These are phyloP conservation scores for Meandrusa payeni DNA, from an alignment of 2,888 invertebrate species.

Conservation along the genomic window DNA sequence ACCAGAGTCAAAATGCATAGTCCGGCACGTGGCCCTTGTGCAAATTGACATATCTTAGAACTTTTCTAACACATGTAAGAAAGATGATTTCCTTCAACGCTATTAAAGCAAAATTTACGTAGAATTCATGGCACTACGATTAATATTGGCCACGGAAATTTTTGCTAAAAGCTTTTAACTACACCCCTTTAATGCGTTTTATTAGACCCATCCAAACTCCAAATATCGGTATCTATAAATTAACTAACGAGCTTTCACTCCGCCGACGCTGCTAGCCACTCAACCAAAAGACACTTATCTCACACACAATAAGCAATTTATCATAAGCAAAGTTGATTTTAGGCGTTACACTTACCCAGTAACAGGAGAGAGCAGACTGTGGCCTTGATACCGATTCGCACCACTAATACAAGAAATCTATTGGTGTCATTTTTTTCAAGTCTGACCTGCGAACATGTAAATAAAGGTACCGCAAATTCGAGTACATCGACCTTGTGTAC, in stretches of 20 bases:
- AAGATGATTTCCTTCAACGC: too few species aligned
- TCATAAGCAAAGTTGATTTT: conserved; percentile 68
- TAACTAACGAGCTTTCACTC: conserved; percentile 62
- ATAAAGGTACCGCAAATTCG: conserved; percentile 74
- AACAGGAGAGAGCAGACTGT: conserved; percentile 66
- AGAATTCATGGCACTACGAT: too few species aligned
- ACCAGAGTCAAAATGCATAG: too few species aligned
- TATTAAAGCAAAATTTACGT: too few species aligned
- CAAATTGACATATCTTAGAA: too few species aligned
- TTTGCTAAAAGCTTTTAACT: conserved; percentile 8
- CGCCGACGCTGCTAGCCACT: conserved; percentile 71
- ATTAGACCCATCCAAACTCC: conserved; percentile 39
- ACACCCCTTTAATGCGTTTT: conserved; percentile 8
- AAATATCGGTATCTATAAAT: conserved; percentile 5
- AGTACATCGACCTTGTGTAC: conserved; percentile 73
- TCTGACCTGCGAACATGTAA: conserved; percentile 68
- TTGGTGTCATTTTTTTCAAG: conserved; percentile 72
- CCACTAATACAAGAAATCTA: conserved; percentile 48
- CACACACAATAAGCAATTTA: conserved; percentile 74
- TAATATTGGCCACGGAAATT: too few species aligned
- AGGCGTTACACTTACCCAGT: conserved; percentile 78
- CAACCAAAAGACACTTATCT: conserved; percentile 70
- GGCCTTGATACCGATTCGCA: conserved; percentile 77
- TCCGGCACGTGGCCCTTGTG: too few species aligned
- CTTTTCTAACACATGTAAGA: too few species aligned